phyloP scores from a whole-genome alignment of 2,797 vertebrate genomes.

The Clarias pachynema region DNA sequence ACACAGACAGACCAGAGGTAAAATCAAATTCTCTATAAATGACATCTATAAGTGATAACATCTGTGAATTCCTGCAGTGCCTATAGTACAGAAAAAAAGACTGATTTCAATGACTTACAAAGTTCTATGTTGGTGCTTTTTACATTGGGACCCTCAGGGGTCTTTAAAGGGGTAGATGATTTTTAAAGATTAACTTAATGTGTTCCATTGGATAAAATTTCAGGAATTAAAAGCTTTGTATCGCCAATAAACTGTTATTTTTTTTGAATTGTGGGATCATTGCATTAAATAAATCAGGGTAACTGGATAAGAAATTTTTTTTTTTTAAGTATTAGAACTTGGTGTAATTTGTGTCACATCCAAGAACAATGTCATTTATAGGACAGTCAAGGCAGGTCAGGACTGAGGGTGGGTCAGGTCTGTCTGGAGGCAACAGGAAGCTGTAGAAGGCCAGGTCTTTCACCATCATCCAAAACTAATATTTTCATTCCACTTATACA shows the following conservation, averaged over 20 bases:
- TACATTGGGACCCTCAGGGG: background rate
- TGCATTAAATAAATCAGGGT: background rate
- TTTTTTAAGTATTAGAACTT: background rate
- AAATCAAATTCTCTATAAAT: no score
- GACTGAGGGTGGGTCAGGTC: slow-evolving; percentile 42
- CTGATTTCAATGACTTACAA: background rate
- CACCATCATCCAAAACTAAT: slow-evolving; percentile 52
- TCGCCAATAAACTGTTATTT: background rate
- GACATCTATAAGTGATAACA: background rate
- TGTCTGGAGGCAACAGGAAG: slow-evolving; percentile 42
- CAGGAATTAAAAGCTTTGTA: background rate
- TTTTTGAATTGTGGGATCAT: background rate
- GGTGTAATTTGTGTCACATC: background rate
- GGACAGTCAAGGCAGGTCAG: slow-evolving; percentile 13
- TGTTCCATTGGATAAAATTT: background rate
- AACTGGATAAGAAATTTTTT: background rate
- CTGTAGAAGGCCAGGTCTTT: slow-evolving; percentile 50
- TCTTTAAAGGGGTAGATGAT: background rate
- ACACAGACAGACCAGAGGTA: no score
- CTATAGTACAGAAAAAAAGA: background rate
- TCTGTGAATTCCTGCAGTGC: background rate
- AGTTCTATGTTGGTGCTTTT: background rate
- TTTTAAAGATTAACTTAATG: background rate
- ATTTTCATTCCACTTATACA: slow-evolving; percentile 38
- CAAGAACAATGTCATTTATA: slow-evolving; percentile 3